Evolutionary conservation across 1,140 invertebrate genomes (phyloP).

Genomic region (Apis laboriosa): DNA sequence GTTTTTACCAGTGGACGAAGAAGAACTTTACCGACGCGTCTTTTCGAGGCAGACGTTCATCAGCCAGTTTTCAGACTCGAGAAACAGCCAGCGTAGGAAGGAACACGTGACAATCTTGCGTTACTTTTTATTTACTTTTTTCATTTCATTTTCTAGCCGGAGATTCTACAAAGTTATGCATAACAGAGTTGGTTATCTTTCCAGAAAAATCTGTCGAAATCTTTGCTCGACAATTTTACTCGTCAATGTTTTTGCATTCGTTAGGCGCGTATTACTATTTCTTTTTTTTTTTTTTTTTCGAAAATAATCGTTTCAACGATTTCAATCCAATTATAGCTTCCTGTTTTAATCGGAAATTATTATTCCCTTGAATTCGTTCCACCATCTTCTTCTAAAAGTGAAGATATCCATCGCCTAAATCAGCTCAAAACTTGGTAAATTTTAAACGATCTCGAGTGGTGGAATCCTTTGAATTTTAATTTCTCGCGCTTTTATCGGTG

Average conservation of each 20-base stretch:
- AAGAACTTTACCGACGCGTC: conserved; percentile 43
- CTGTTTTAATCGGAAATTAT: conserved; percentile 8
- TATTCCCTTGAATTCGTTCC: conserved; percentile 10
- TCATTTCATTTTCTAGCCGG: neutral
- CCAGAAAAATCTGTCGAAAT: neutral
- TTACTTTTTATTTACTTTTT: conserved; percentile 27
- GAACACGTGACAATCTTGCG: conserved; percentile 30
- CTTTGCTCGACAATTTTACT: conserved; percentile 14
- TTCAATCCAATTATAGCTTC: neutral
- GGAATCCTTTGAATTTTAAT: conserved; percentile 67
- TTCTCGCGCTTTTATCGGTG: conserved; percentile 33
- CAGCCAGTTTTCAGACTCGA: conserved; percentile 41
- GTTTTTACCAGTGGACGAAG: conserved; percentile 36
- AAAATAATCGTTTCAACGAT: conserved; percentile 16
- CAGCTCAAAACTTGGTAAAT: conserved; percentile 61
- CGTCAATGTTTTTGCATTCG: neutral
- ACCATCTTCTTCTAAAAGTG: conserved; percentile 20
- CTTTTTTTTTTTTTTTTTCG: neutral
- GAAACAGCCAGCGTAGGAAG: conserved; percentile 34
- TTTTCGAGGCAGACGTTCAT: conserved; percentile 53
- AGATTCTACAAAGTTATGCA: neutral
- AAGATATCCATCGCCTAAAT: conserved; percentile 45
- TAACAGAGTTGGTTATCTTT: neutral
- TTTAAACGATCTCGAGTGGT: conserved; percentile 56
- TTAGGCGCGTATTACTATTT: neutral